These are phyloP conservation scores for Chrysolina americana DNA, from an alignment of 2,888 invertebrate species.

Conservation along the genomic window DNA sequence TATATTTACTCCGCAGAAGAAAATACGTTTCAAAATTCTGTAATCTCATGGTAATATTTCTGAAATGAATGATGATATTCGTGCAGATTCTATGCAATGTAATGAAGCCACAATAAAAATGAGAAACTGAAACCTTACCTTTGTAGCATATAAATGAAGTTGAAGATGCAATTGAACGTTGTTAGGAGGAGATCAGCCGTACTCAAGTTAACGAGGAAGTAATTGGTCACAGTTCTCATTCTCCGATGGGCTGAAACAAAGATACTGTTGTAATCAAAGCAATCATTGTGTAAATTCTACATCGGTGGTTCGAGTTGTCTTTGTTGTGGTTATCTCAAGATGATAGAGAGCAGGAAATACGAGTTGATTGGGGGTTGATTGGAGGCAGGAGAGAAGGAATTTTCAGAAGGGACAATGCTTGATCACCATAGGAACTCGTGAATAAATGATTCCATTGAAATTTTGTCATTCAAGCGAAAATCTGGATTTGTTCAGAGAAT, in stretches of 20 bases:
- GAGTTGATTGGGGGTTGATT: neutral
- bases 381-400: neutral
- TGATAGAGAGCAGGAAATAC: neutral
- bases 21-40: no score
- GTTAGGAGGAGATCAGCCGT: conserved; percentile 91
- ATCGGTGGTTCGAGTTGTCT: neutral
- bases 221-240: conserved; percentile 93
- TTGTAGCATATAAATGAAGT: conserved; percentile 91
- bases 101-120: neutral
- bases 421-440: no score
- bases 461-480: no score
- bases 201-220: conserved; percentile 91
- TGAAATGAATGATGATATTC: no score
- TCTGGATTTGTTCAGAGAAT: no score
- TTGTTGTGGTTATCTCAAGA: neutral
- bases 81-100: neutral
- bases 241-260: conserved; percentile 79
- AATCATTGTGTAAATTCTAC: neutral
- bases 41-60: no score
- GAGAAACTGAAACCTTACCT: conserved; percentile 70
- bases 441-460: no score
- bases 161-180: conserved; percentile 90
- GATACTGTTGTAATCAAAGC: conserved; percentile 21
- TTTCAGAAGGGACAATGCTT: no score
- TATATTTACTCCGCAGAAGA: no score